Evolutionary conservation across 2,888 invertebrate species (phyloP).

Genomic region (Cheilosia scutellata): DNA sequence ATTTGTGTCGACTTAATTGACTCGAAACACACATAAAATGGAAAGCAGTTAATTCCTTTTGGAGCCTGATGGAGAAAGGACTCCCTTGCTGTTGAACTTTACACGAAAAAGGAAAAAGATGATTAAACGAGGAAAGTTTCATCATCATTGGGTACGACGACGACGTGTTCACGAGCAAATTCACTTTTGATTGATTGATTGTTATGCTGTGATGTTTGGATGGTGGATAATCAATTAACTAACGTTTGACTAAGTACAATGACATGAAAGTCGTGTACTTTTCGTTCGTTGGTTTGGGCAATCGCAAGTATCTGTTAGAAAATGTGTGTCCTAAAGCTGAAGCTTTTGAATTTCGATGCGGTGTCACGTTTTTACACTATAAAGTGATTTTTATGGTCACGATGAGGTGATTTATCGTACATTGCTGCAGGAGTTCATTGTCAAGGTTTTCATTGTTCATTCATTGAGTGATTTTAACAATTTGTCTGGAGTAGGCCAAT

Average conservation of each 20-base stretch:
- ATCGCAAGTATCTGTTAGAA: conserved; percentile 14
- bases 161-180: conserved; percentile 19
- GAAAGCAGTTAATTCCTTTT: conserved; percentile 46
- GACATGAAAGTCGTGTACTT: conserved; percentile 12
- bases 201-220: not conserved
- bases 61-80: not conserved
- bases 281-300: not conserved
- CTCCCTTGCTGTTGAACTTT: not conserved
- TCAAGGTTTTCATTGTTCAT: not conserved
- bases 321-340: not conserved
- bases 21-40: conserved; percentile 29
- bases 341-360: not conserved
- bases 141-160: conserved; percentile 25
- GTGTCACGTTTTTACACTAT: conserved; percentile 19
- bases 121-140: conserved; percentile 47
- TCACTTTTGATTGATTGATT: conserved; percentile 54
- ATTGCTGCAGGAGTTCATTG: not conserved
- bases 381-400: conserved; percentile 7
- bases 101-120: conserved; percentile 12
- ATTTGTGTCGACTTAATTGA: conserved; percentile 5
- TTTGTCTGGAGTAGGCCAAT: not conserved
- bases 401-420: not conserved
- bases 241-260: not conserved
- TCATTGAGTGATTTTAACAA: not conserved
- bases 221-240: conserved; percentile 33